Evolutionary conservation across 2,113 vertebrate species (phyloP).

Genomic region (Vireo altiloquus): DNA sequence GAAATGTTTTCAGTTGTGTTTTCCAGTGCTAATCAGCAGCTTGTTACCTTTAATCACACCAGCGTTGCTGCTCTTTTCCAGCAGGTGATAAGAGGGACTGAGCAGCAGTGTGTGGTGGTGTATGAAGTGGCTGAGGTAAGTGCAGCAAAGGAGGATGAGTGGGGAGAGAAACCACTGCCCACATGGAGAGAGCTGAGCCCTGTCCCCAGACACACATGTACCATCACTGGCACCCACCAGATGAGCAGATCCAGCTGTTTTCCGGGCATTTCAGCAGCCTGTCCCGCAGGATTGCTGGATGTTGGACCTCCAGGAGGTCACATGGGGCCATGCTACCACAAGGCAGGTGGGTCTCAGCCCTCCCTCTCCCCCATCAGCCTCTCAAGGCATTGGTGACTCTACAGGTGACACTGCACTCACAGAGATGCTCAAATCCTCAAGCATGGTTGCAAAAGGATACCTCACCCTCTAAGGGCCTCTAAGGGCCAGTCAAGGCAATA

Average conservation of each 20-base stretch:
- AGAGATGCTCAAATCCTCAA: background rate
- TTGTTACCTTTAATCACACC: conserved; percentile 52
- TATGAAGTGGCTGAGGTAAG: background rate
- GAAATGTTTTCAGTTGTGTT: conserved; percentile 56
- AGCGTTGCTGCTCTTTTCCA: background rate
- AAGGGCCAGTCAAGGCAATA: background rate
- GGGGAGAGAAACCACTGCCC: fast-evolving
- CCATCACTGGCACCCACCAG: fast-evolving
- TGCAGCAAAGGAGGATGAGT: background rate
- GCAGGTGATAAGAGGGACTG: background rate
- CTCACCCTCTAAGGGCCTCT: fast-evolving
- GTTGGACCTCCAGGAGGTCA: background rate
- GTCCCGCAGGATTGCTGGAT: background rate
- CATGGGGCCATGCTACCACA: fast-evolving
- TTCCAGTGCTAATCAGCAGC: conserved; percentile 45
- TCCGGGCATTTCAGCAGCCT: background rate
- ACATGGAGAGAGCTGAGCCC: fast-evolving
- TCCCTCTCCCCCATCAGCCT: background rate
- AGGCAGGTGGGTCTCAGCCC: background rate
- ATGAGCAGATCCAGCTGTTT: background rate
- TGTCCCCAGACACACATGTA: background rate
- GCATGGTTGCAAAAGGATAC: background rate
- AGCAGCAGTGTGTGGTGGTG: fast-evolving
- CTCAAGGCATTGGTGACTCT: background rate
- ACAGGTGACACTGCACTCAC: fast-evolving